Evolutionary conservation across 2,888 invertebrate species (phyloP).

Genomic region (Patella ulyssiponensis): DNA sequence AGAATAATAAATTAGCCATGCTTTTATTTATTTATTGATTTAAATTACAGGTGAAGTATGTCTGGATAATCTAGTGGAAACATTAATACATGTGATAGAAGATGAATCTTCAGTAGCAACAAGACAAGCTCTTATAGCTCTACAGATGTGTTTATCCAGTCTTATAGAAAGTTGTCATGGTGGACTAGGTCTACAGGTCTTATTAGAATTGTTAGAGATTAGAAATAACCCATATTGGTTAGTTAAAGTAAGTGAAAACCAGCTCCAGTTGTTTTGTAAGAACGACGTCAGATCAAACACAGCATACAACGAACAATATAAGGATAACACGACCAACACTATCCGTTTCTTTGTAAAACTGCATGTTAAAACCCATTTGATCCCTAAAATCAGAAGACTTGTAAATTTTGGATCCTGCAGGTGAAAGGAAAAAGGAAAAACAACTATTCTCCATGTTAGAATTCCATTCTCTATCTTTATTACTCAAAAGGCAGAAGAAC

Average conservation of each 20-base stretch:
- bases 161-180: slow-evolving; percentile 79
- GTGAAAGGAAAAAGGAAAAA: too few relatives aligned
- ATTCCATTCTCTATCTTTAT: too few relatives aligned
- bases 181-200: slow-evolving; percentile 75
- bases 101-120: slow-evolving; percentile 82
- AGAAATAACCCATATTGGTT: slow-evolving; percentile 87
- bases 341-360: too few relatives aligned
- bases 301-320: too few relatives aligned
- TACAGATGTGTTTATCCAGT: slow-evolving; percentile 77
- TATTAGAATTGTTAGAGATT: slow-evolving; percentile 79
- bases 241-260: slow-evolving; percentile 78
- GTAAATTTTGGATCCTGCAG: too few relatives aligned
- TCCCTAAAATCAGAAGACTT: too few relatives aligned
- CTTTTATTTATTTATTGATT: background rate
- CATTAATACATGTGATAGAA: slow-evolving; percentile 64
- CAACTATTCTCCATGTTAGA: too few relatives aligned
- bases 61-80: slow-evolving; percentile 61
- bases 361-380: too few relatives aligned
- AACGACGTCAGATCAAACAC: too few relatives aligned
- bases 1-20: background rate
- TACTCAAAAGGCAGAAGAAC: too few relatives aligned
- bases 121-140: slow-evolving; percentile 80
- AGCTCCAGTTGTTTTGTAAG: too few relatives aligned
- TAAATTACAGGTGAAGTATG: slow-evolving; percentile 40
- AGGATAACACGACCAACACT: too few relatives aligned